Evolutionary conservation across 2,888 invertebrate genomes (phyloP), one percentile per base, ranked within the genome.

Genomic region (Holacanthella duospinosa): DNA sequence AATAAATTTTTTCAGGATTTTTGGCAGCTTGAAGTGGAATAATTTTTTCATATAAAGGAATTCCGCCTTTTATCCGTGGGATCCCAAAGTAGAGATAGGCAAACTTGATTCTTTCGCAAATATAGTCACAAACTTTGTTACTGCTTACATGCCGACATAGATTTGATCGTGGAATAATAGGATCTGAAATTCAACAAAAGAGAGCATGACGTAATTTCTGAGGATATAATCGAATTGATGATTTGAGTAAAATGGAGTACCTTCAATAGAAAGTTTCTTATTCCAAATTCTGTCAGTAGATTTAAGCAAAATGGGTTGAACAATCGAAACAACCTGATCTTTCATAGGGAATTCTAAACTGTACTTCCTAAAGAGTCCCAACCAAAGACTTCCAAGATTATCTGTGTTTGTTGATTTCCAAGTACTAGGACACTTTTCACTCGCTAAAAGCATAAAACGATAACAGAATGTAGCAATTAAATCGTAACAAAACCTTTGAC

Each of bases 81-180:
- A 77, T 75, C 3, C 74, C 78, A 75, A 80, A 82, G 73, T 81
- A 81, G 27, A 75, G 71, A 68, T 78, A 80, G 1, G 80, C 76
- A 25, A 75, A 75, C 56, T 77, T 74, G 36, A 82, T 74, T 55
- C 79, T 77, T 43, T 78, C 77, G 56, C 77, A 74, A 64, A 81
- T 78, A 70, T 79, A 81, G 44, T 80, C 79, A 71, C 77, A 79
- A 28, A 80, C 75, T 48, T 75, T 74, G 24, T 75, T 74, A 65
- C 77, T 77, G 57, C 77, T 77, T 43, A 81, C 75, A 44, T 77
- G 76, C 55, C 79, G 73, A 2, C 79, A 77, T 25, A 81, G 72
- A 74, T 81, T 81, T 60, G 78, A 75, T 68, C 78, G 79, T 4
- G 74, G 70, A 43, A 75, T 71, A 70, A 79, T 79, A 2, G 81